Evolutionary conservation across 2,888 invertebrate species (phyloP).

Genomic region (Drosophila ustulata): DNA sequence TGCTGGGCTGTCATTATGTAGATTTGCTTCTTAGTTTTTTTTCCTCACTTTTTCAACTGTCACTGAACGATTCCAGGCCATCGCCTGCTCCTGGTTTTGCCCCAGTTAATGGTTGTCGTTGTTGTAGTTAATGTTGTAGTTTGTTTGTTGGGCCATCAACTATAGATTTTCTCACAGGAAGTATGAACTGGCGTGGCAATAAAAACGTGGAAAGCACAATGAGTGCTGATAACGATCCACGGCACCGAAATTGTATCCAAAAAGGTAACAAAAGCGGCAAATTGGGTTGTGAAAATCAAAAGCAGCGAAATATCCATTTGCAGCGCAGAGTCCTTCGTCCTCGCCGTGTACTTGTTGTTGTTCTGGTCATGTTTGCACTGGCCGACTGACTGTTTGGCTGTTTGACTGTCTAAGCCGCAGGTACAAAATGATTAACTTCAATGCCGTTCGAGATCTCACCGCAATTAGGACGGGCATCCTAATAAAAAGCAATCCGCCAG

Average conservation of each 20-base stretch:
- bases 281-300: conserved; percentile 73
- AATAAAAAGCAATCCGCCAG: conserved; percentile 67
- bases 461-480: conserved; percentile 73
- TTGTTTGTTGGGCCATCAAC: conserved; percentile 57
- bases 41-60: conserved; percentile 38
- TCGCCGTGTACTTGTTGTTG: conserved; percentile 16
- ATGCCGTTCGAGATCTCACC: conserved; percentile 68
- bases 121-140: conserved; percentile 36
- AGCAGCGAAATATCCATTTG: conserved; percentile 64
- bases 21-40: conserved; percentile 45
- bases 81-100: neutral
- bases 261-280: conserved; percentile 66
- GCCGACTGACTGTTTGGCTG: conserved; percentile 62
- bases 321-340: conserved; percentile 27
- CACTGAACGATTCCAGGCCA: conserved; percentile 30
- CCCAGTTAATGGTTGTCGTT: conserved; percentile 24
- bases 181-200: conserved; percentile 54
- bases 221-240: conserved; percentile 71
- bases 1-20: conserved; percentile 66
- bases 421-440: conserved; percentile 77
- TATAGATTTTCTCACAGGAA: conserved; percentile 75
- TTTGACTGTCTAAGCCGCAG: conserved; percentile 77
- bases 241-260: conserved; percentile 52
- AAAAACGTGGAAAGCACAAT: conserved; percentile 74
- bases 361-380: conserved; percentile 45